Evolutionary conservation across 1,140 invertebrate species (phyloP).

Genomic region (Hesperophylax magnus): DNA sequence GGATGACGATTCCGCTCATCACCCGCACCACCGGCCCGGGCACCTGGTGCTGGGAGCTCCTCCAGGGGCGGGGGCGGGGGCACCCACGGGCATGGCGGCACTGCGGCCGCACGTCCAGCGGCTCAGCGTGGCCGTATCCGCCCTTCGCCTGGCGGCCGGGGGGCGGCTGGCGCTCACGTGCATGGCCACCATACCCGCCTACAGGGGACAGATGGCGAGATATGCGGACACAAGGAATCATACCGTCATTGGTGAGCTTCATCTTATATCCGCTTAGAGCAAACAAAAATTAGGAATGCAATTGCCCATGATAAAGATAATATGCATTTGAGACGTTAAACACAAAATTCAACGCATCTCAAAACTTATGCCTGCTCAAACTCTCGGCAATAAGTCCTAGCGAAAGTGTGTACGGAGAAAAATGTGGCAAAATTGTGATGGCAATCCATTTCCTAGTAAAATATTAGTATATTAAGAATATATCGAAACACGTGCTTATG

Average conservation of each 20-base stretch:
- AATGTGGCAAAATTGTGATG: too few species aligned
- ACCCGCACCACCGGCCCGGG: constrained; percentile 62
- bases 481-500: too few species aligned
- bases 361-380: too few species aligned
- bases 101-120: constrained; percentile 51
- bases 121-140: constrained; percentile 70
- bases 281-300: neutral
- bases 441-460: too few species aligned
- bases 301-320: neutral
- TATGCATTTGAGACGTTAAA: neutral
- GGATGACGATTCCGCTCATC: constrained; percentile 62
- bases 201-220: constrained; percentile 66
- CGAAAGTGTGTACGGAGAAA: too few species aligned
- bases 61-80: constrained; percentile 52
- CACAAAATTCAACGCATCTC: too few species aligned
- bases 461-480: too few species aligned
- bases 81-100: constrained; percentile 27
- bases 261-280: too few species aligned
- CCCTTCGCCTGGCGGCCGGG: constrained; percentile 73
- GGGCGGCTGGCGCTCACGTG: constrained; percentile 76
- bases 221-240: constrained; percentile 68
- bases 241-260: constrained; percentile 65
- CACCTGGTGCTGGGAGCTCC: constrained; percentile 60
- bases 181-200: constrained; percentile 77
- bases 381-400: too few species aligned